A percentile compares a stretch with the other conserved stretches of the same genome.
Conservation (phyloP, 1,140 invertebrate species). For the Caenorhabditis brenneri region DNA sequence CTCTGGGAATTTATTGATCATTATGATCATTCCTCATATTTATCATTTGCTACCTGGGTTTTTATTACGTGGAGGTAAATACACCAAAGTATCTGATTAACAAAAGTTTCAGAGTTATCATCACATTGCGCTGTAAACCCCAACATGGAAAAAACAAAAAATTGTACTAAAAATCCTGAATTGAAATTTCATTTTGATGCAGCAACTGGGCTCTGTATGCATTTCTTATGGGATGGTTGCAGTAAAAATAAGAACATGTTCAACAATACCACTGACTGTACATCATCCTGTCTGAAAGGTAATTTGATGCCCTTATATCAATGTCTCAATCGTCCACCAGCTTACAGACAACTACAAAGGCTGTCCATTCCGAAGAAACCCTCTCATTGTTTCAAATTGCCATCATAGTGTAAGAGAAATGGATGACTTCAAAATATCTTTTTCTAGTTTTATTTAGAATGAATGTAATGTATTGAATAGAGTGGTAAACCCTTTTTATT, state of each 20-base stretch:
- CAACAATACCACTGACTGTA: not conserved
- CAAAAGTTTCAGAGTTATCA: too few species aligned
- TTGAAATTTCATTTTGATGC: slow-evolving; percentile 5
- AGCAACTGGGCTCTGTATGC: not conserved
- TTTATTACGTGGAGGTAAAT: not conserved
- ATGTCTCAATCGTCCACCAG: not conserved
- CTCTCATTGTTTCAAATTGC: not conserved
- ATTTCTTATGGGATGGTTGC: not conserved
- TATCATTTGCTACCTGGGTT: slow-evolving; percentile 9
- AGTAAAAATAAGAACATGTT: not conserved
- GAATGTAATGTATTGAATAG: not conserved
- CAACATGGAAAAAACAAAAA: not conserved
- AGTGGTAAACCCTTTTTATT: not conserved
- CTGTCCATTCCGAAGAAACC: not conserved
- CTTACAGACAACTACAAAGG: not conserved
- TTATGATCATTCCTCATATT: not conserved
- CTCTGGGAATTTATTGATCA: too few species aligned
- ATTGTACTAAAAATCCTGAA: not conserved
- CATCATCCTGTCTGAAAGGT: not conserved
- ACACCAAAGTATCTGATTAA: too few species aligned
- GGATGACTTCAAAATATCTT: not conserved
- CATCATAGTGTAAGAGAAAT: not conserved
- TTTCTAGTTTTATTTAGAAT: not conserved
- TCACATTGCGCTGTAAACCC: not conserved
- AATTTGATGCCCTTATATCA: not conserved